Conservation (phyloP, 2,113 vertebrate genomes). For the Ciconia boyciana region DNA sequence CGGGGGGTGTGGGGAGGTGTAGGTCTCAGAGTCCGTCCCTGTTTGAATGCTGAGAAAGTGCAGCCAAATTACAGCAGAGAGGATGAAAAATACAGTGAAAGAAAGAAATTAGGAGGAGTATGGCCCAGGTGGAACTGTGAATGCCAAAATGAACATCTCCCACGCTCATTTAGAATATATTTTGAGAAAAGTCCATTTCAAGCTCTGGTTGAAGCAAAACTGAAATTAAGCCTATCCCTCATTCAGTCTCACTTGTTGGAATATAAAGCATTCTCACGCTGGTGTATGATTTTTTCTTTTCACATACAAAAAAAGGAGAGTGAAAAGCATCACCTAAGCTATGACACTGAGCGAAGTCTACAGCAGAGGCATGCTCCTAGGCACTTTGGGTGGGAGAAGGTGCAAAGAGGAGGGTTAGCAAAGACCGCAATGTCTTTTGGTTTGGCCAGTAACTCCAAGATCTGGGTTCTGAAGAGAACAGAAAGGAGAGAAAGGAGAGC, state of each 20-base stretch:
- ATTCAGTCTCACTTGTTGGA: neutral
- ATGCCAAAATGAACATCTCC: neutral
- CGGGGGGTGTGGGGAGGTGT: accelerated
- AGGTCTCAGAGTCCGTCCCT: neutral
- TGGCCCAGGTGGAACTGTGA: neutral
- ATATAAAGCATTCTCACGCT: neutral
- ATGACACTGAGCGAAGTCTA: neutral
- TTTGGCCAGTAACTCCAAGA: neutral
- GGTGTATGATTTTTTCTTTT: neutral
- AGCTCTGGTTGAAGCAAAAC: neutral
- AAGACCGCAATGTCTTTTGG: accelerated
- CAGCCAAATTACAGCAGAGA: neutral
- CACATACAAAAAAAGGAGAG: neutral
- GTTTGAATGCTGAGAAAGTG: neutral
- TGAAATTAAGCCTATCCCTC: neutral
- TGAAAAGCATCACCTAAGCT: neutral
- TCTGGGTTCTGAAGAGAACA: neutral
- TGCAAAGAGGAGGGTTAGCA: neutral
- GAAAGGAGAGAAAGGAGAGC: neutral
- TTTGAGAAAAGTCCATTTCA: neutral
- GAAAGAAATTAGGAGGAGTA: neutral
- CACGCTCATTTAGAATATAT: neutral
- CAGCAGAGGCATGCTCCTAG: neutral
- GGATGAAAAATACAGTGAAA: neutral
- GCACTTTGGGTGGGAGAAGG: neutral